These are phyloP conservation scores for Lepidonotus clava DNA, from an alignment of 2,888 invertebrate genomes.

Conservation along the genomic window DNA sequence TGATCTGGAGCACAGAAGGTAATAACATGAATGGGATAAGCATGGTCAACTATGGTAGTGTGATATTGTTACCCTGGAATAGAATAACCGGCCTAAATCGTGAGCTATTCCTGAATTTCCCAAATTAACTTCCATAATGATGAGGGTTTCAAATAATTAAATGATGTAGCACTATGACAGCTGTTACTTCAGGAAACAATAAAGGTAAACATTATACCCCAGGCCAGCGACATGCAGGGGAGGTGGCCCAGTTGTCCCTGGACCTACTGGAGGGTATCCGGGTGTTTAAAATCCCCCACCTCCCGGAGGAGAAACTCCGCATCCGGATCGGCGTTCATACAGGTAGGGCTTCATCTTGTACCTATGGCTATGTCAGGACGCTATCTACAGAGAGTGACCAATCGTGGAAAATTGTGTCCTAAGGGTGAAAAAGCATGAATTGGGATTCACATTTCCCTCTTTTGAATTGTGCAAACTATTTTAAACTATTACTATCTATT, in stretches of 20 bases:
- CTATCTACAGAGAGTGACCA: no score
- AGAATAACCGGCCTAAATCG: no score
- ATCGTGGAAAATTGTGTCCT: neutral
- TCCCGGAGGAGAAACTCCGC: slow-evolving; percentile 67
- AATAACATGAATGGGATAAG: no score
- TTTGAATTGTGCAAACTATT: neutral
- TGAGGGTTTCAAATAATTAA: no score
- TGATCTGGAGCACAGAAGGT: neutral
- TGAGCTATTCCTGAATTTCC: no score
- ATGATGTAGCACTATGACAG: neutral
- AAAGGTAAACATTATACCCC: neutral
- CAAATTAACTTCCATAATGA: no score
- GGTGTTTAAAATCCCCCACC: slow-evolving; percentile 65
- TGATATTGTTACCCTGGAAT: no score
- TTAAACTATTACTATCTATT: neutral
- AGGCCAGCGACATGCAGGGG: slow-evolving; percentile 67
- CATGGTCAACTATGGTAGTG: no score
- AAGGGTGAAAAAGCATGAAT: neutral
- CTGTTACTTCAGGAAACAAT: neutral
- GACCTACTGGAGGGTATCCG: slow-evolving; percentile 67
- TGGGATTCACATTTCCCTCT: neutral
- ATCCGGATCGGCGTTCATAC: slow-evolving; percentile 69
- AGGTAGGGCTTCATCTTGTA: slow-evolving; percentile 66
- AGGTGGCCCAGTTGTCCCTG: slow-evolving; percentile 67
- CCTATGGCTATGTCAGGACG: no score